phyloP scores from a whole-genome alignment of 1,140 invertebrate genomes.

The Chironomus tepperi region DNA sequence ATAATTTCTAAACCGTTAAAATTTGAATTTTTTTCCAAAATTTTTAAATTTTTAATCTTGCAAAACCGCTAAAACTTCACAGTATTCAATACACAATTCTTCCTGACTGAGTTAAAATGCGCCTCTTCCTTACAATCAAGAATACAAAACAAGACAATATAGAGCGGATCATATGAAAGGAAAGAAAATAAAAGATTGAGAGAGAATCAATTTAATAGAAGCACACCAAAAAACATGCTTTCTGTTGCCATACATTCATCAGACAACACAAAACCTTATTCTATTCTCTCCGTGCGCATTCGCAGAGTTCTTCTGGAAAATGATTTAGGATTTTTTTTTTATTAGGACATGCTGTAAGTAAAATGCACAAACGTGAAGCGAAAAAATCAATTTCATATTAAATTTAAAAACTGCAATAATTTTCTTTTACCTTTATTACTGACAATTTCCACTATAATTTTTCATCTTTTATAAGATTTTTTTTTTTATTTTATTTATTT shows the following conservation, averaged over 20 bases:
- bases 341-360: not conserved
- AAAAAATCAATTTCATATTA: not conserved
- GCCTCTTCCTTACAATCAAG: too few relatives aligned
- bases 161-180: not conserved
- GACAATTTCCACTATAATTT: slow-evolving; percentile 11
- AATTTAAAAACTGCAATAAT: slow-evolving; percentile 9
- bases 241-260: not conserved
- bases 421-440: not conserved
- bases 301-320: too few relatives aligned
- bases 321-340: not conserved
- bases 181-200: not conserved
- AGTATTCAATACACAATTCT: too few relatives aligned
- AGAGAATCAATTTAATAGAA: not conserved
- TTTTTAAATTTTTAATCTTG: too few relatives aligned
- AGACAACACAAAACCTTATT: not conserved
- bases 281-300: too few relatives aligned
- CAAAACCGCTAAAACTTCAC: too few relatives aligned
- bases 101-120: not conserved
- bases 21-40: too few relatives aligned
- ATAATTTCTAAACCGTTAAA: too few relatives aligned
- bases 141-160: not conserved
- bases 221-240: not conserved
- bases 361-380: not conserved
- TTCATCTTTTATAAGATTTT: slow-evolving; percentile 9
- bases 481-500: not conserved